These are phyloP conservation scores for Melipona beecheii DNA, from an alignment of 2,888 invertebrate genomes.

Conservation along the genomic window DNA sequence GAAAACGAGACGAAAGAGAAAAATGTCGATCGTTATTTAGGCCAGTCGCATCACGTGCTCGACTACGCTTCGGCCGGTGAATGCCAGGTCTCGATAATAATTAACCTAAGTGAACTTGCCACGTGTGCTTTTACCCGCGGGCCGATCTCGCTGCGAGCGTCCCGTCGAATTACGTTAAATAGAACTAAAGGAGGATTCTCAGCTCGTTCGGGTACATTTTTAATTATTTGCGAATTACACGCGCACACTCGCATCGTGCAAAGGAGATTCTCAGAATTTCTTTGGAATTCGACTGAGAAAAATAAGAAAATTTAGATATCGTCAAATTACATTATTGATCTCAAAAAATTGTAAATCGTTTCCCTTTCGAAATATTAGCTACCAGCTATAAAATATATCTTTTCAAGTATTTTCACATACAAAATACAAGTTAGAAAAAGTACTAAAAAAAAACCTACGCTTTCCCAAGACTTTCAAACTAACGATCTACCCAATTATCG, in stretches of 20 bases:
- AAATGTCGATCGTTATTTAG: slow-evolving; percentile 35
- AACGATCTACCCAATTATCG: neutral
- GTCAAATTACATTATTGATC: neutral
- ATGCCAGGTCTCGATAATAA: slow-evolving; percentile 41
- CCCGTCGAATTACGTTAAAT: neutral
- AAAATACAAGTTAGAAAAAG: no score
- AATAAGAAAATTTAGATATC: neutral
- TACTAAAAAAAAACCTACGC: no score
- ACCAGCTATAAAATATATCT: no score
- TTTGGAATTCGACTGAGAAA: neutral
- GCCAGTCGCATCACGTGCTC: slow-evolving; percentile 16
- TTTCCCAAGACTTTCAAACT: no score
- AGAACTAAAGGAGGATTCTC: neutral
- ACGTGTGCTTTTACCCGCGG: slow-evolving; percentile 5
- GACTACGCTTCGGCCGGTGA: neutral
- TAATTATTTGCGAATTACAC: neutral
- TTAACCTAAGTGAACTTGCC: slow-evolving; percentile 44
- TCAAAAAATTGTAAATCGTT: neutral
- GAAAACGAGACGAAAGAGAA: neutral
- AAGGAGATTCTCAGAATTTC: no score
- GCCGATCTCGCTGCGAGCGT: slow-evolving; percentile 3
- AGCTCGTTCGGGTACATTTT: no score
- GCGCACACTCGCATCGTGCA: no score
- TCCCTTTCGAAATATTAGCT: no score
- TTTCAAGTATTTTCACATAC: no score